These are phyloP conservation scores for Drosophila ezoana DNA, from an alignment of 2,888 invertebrate genomes.

Conservation along the genomic window DNA sequence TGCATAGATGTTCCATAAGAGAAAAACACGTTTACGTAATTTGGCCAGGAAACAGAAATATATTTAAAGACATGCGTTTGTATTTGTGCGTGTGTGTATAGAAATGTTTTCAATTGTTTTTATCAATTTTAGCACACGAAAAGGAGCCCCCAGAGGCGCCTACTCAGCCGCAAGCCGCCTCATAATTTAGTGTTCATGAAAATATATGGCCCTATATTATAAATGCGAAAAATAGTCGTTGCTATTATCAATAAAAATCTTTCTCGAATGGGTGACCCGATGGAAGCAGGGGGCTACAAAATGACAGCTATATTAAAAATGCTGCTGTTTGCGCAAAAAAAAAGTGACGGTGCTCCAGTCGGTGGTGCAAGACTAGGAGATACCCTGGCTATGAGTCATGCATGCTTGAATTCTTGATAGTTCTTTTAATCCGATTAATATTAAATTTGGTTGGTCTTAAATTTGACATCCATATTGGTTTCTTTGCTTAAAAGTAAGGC, in stretches of 20 bases:
- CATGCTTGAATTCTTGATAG: too few relatives aligned
- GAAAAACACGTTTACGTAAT: constrained; percentile 6
- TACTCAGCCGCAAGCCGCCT: constrained; percentile 43
- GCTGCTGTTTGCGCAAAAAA: constrained; percentile 76
- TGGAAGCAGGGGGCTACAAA: constrained; percentile 13
- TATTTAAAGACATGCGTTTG: neutral
- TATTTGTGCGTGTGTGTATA: constrained; percentile 1
- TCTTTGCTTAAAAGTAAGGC: too few relatives aligned
- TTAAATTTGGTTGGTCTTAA: too few relatives aligned
- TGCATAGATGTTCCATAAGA: constrained; percentile 36
- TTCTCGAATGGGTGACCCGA: constrained; percentile 6
- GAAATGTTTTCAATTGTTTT: constrained; percentile 31
- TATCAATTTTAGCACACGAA: constrained; percentile 24
- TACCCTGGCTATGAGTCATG: neutral
- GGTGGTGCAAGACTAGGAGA: neutral
- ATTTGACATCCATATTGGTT: too few relatives aligned
- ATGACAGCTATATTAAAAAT: constrained; percentile 78
- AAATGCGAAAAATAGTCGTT: constrained; percentile 76
- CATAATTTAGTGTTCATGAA: constrained; percentile 79
- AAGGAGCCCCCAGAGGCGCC: constrained; percentile 36
- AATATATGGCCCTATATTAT: constrained; percentile 73
- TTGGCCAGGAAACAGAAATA: constrained; percentile 13
- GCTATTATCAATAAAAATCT: constrained; percentile 66
- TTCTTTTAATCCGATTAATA: too few relatives aligned
- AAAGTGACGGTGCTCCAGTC: constrained; percentile 1